Evolutionary conservation across 2,888 invertebrate genomes (phyloP).

Genomic region (Laspeyria flexula): DNA sequence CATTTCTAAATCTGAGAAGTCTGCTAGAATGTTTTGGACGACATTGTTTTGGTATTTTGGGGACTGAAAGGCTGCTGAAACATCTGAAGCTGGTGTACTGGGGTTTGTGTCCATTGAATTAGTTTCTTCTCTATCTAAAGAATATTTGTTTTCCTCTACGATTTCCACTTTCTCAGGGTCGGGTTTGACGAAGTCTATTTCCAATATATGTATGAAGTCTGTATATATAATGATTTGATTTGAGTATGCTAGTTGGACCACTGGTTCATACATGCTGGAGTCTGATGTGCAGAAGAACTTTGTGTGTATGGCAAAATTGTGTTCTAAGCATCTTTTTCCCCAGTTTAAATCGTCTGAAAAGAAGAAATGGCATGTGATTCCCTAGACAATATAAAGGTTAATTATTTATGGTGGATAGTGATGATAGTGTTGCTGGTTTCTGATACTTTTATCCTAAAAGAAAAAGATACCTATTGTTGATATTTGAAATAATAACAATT

Average conservation of each 20-base stretch:
- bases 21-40: slow-evolving; percentile 87
- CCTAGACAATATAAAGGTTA: background rate
- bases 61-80: slow-evolving; percentile 79
- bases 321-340: slow-evolving; percentile 92
- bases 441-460: too few relatives aligned
- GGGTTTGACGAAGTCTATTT: slow-evolving; percentile 84
- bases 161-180: slow-evolving; percentile 66
- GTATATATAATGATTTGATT: slow-evolving; percentile 93
- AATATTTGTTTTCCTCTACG: slow-evolving; percentile 66
- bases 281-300: slow-evolving; percentile 96
- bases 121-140: slow-evolving; percentile 69
- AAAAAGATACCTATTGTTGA: too few relatives aligned
- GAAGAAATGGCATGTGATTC: background rate
- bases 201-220: slow-evolving; percentile 93
- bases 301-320: slow-evolving; percentile 96
- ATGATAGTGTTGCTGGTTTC: too few relatives aligned
- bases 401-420: too few relatives aligned
- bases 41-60: slow-evolving; percentile 84
- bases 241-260: slow-evolving; percentile 89
- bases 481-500: too few relatives aligned
- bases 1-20: slow-evolving; percentile 87
- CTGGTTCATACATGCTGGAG: slow-evolving; percentile 91
- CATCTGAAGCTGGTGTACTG: slow-evolving; percentile 71
- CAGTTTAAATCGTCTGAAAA: slow-evolving; percentile 84
- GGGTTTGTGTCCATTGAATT: slow-evolving; percentile 71